Evolutionary conservation across 2,888 invertebrate genomes (phyloP).

Genomic region (Hypomecis atomaria): DNA sequence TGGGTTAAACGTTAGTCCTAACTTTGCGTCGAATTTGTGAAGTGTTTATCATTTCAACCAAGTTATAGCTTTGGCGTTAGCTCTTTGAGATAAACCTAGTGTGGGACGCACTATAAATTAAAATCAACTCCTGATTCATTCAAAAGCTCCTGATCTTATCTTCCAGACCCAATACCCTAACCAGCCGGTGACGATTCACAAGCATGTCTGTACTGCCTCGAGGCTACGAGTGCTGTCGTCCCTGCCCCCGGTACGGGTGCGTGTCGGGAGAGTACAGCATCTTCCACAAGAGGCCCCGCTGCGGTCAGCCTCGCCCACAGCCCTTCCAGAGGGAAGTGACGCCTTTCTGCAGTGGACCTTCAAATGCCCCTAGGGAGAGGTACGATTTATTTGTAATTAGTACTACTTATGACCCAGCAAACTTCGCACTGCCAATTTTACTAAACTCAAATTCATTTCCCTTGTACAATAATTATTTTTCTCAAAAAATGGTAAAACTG

Average conservation of each 20-base stretch:
- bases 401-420: no score
- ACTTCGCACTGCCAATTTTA: no score
- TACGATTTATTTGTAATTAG: constrained; percentile 31
- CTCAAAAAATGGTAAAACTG: no score
- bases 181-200: constrained; percentile 47
- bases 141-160: neutral
- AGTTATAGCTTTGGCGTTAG: no score
- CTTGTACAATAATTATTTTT: no score
- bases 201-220: constrained; percentile 71
- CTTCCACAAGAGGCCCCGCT: constrained; percentile 73
- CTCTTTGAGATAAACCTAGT: no score
- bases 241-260: constrained; percentile 65
- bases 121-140: no score
- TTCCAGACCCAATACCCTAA: constrained; percentile 12
- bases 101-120: no score
- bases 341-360: constrained; percentile 58
- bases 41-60: no score
- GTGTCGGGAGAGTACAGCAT: constrained; percentile 71
- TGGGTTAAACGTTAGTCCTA: no score
- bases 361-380: constrained; percentile 68
- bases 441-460: no score
- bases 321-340: constrained; percentile 67
- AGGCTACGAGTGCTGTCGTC: constrained; percentile 64
- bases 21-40: no score
- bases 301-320: constrained; percentile 74